A percentile compares a stretch with the other conserved stretches of the same genome.
Conservation (phyloP, 2,113 vertebrate species). For the Himantopus leucocephalus region DNA sequence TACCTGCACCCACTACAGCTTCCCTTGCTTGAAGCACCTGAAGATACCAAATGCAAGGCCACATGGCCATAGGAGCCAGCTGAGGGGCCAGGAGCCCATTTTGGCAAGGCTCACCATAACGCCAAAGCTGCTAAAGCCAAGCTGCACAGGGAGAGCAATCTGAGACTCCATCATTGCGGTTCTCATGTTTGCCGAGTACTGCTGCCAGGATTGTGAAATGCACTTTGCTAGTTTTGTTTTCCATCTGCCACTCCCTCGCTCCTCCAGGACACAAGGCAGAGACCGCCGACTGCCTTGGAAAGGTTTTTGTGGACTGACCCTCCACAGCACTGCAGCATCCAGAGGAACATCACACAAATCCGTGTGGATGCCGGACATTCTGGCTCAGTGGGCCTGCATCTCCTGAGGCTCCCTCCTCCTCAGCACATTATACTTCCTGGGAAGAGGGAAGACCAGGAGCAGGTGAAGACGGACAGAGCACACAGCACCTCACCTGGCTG, state of each 20-base stretch:
- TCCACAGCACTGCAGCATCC: not conserved
- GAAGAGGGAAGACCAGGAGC: not conserved
- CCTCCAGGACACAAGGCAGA: not conserved
- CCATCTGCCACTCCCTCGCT: not conserved
- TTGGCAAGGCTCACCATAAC: not conserved
- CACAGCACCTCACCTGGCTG: fast-evolving
- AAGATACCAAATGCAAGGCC: not conserved
- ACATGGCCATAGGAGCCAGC: not conserved
- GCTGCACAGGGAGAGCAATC: not conserved
- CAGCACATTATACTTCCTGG: fast-evolving
- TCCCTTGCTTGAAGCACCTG: not conserved
- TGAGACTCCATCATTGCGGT: not conserved
- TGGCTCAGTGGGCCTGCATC: not conserved
- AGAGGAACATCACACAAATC: not conserved
- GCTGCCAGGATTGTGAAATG: constrained; percentile 28
- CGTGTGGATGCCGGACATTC: fast-evolving
- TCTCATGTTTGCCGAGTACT: not conserved
- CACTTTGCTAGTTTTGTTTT: not conserved
- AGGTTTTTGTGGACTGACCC: not conserved
- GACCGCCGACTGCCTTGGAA: not conserved
- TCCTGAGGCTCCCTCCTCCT: not conserved
- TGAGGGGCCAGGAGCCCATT: not conserved
- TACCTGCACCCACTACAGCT: not conserved
- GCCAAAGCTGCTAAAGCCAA: not conserved
- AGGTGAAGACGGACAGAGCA: not conserved